phyloP scores from a whole-genome alignment of 1,140 invertebrate species.

The Caenorhabditis remanei region DNA sequence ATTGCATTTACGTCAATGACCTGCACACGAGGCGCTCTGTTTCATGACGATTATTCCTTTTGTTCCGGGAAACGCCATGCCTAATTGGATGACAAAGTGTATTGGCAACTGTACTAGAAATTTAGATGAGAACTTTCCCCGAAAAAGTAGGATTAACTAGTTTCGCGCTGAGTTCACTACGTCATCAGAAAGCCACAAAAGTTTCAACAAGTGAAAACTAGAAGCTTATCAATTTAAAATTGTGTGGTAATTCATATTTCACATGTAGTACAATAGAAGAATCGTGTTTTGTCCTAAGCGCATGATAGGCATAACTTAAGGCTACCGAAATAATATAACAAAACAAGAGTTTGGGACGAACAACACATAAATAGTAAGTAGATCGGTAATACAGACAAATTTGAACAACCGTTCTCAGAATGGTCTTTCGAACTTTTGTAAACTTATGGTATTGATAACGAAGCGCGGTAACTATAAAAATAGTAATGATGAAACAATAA shows the following conservation, averaged over 20 bases:
- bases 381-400: too few species aligned
- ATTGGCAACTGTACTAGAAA: conserved; percentile 6
- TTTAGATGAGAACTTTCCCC: neutral
- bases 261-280: neutral
- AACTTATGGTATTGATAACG: conserved; percentile 20
- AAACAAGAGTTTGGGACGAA: neutral
- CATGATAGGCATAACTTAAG: too few species aligned
- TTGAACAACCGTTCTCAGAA: neutral
- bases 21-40: conserved; percentile 20
- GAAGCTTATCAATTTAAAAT: conserved; percentile 12
- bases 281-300: neutral
- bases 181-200: neutral
- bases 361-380: too few species aligned
- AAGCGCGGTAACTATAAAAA: neutral
- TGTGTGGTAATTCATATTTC: conserved; percentile 20
- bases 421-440: conserved; percentile 5
- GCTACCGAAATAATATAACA: neutral
- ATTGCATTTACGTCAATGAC: conserved; percentile 55
- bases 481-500: neutral
- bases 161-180: conserved; percentile 7
- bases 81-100: conserved; percentile 44
- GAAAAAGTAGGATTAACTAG: conserved; percentile 36
- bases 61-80: conserved; percentile 47
- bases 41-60: conserved; percentile 29
- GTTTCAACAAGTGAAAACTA: neutral